A percentile compares a stretch with the other conserved stretches of the same genome.
Conservation (phyloP, 2,113 vertebrate species). For the Anseranas semipalmata region DNA sequence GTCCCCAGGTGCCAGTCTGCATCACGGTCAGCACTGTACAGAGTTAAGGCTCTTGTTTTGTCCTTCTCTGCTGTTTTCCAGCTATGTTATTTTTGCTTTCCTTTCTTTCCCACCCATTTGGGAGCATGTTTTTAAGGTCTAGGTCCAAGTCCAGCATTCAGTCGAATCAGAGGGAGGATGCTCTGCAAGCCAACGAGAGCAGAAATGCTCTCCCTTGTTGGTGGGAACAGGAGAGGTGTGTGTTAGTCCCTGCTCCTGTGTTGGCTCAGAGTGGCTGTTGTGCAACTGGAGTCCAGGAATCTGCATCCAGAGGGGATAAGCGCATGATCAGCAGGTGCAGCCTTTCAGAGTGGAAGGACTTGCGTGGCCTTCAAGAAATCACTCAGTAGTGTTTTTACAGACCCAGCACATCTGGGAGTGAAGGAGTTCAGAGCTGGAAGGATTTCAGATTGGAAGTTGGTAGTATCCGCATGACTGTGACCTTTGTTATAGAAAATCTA, state of each 20-base stretch:
- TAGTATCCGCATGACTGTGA: not conserved
- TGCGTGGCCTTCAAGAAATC: not conserved
- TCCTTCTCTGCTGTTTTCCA: not conserved
- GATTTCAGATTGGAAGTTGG: not conserved
- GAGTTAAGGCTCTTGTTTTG: not conserved
- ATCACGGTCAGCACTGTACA: not conserved
- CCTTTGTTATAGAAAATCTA: not conserved
- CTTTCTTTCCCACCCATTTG: not conserved
- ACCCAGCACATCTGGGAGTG: not conserved
- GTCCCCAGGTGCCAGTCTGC: not conserved
- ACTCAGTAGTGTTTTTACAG: not conserved
- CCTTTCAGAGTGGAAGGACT: not conserved
- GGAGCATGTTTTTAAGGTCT: not conserved
- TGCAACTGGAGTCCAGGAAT: not conserved
- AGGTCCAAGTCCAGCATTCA: not conserved
- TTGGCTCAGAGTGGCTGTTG: not conserved
- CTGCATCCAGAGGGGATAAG: not conserved
- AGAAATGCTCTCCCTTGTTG: not conserved
- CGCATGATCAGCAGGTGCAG: not conserved
- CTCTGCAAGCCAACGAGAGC: not conserved
- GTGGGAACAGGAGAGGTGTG: not conserved
- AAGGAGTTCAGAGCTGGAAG: not conserved
- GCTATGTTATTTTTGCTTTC: not conserved
- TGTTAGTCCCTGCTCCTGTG: not conserved
- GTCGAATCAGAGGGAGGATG: not conserved